These are phyloP conservation scores for Jordanella pulchra DNA, from an alignment of 2,797 vertebrate species.

Conservation along the genomic window DNA sequence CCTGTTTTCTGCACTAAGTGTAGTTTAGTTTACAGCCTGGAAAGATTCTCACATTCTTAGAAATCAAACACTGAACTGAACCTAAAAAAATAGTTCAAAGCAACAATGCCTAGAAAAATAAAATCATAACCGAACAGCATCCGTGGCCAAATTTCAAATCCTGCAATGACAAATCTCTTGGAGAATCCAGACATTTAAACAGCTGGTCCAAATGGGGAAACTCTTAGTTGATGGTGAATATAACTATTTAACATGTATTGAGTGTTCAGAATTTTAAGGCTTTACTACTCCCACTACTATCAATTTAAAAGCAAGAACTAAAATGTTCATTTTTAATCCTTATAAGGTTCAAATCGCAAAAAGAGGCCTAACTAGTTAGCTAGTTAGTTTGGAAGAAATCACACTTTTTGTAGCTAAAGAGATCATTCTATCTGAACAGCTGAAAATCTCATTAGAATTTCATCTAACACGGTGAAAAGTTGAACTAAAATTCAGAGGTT, in stretches of 20 bases:
- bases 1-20: slow-evolving; percentile 26
- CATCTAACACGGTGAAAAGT: background rate
- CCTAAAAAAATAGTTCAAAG: slow-evolving; percentile 17
- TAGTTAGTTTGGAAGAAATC: no score
- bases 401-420: no score
- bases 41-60: slow-evolving; percentile 30
- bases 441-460: background rate
- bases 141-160: background rate
- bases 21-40: slow-evolving; percentile 51
- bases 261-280: no score
- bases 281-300: no score
- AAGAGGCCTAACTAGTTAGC: no score
- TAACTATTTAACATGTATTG: no score
- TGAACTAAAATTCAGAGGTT: background rate
- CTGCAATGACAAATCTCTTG: slow-evolving; percentile 36
- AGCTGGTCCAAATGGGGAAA: no score
- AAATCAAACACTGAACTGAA: slow-evolving; percentile 31
- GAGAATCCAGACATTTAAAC: slow-evolving; percentile 36
- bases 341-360: no score
- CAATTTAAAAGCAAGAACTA: no score
- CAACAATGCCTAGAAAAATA: slow-evolving; percentile 26
- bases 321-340: no score
- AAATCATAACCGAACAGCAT: background rate
- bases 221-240: no score
- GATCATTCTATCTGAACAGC: no score